phyloP scores from a whole-genome alignment of 2,113 vertebrate species.

The Diphyllodes magnificus region DNA sequence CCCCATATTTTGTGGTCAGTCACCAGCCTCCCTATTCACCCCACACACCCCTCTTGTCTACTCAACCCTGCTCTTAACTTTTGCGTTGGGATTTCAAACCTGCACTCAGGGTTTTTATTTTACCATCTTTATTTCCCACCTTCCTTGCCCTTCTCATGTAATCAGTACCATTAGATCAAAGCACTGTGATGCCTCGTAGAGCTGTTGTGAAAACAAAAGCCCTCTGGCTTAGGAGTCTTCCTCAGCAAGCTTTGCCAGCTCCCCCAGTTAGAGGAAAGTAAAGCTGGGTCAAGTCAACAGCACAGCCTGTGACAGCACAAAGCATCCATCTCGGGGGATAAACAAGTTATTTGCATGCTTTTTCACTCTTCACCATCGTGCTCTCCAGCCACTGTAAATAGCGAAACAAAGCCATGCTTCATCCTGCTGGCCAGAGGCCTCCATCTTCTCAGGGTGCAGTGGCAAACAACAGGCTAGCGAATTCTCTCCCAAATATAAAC shows the following conservation, averaged over 20 bases:
- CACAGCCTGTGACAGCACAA: constrained; percentile 18
- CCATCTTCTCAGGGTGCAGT: background rate
- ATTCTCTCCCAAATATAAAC: background rate
- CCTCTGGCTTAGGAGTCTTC: background rate
- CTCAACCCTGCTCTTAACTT: background rate
- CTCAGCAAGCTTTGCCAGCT: background rate
- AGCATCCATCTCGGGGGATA: background rate
- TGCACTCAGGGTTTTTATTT: background rate
- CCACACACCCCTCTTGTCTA: background rate
- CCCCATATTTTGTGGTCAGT: background rate
- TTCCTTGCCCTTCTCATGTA: background rate
- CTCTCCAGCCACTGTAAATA: background rate
- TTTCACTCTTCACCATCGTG: background rate
- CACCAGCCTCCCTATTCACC: background rate
- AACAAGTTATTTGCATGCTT: constrained; percentile 44
- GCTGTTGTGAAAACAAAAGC: background rate
- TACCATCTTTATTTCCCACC: background rate
- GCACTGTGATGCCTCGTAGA: background rate
- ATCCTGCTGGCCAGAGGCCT: constrained; percentile 3
- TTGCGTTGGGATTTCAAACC: background rate
- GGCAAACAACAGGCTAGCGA: background rate
- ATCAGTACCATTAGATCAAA: background rate
- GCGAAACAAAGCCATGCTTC: constrained; percentile 2
- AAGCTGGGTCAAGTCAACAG: background rate
- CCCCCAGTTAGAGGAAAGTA: background rate